These are phyloP conservation scores for Chaitophorus viminalis DNA, from an alignment of 2,888 invertebrate genomes.

Conservation along the genomic window DNA sequence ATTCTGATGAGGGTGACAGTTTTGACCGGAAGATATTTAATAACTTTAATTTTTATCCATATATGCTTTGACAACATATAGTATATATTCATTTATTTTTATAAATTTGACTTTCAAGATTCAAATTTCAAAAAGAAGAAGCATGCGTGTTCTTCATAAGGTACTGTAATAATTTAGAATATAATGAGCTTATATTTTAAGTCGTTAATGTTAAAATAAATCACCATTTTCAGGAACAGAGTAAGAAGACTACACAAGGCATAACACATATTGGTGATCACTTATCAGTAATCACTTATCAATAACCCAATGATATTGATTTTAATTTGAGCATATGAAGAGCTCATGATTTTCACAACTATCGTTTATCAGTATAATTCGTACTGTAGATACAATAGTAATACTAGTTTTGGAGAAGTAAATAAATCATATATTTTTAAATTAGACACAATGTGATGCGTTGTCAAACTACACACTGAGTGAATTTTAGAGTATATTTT, in stretches of 20 bases:
- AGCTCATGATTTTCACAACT: neutral
- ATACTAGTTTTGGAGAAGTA: neutral
- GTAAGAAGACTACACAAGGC: neutral
- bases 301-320: neutral
- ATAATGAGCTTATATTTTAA: neutral
- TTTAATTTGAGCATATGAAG: neutral
- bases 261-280: neutral
- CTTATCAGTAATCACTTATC: neutral
- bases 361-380: neutral
- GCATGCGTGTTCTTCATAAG: neutral
- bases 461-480: neutral
- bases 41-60: neutral
- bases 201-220: neutral
- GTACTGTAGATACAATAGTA: neutral
- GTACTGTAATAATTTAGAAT: neutral
- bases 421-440: neutral
- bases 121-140: neutral
- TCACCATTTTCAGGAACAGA: neutral
- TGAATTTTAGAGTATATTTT: neutral
- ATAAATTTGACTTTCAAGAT: neutral
- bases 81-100: neutral
- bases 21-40: neutral
- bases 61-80: neutral
- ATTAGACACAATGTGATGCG: neutral
- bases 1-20: neutral